Base-by-base conservation (phyloP, 2,888 invertebrate species). In the Cabera pusaria region DNA sequence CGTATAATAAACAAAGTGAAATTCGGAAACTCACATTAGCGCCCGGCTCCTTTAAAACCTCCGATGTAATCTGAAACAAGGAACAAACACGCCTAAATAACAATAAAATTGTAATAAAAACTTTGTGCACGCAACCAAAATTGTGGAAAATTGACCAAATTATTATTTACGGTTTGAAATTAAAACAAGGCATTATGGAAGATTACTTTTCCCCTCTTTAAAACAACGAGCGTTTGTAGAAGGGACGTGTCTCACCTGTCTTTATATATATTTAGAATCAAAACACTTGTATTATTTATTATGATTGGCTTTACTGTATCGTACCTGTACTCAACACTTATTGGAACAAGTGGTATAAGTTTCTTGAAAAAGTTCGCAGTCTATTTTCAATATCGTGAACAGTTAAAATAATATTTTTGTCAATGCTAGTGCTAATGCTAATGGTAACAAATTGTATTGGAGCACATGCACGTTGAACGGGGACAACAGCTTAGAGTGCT, bases 61-160 rank as follows among this genome's bases (percentile, higher is more conserved):
- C 73, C 82, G 77, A 83, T 85, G 82, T 86, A 86, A 87, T 88
- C 88, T 86, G 79, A 79, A 87, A 88, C 88, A 88, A 87, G 84
- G 73, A 86, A 87, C 87, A 87, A 88, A 88, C 88, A 88, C 83
- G 82, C 77, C 85, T 87, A 87, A 88, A 88, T 88, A 87, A 87
- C 87, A 88, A 87, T 88, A 84, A 87, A 87, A 87, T 85, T 85
- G 73, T 80, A 88, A 88, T 88, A 85, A 85, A 88, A 88, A 86
- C 85, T 88, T 86, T 79, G 81, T 70, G 65, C 87, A 87, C 87
- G 87, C 86, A 81, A 87, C 86, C 79, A 63, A 80, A 86, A 83
- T 85, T 83, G 81, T 84, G 77, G 85, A 77, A 82, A 84, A 83
- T 88, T 85, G 82, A 86, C 86, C 82, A 87, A 88, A 87, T 87